Conservation (phyloP, 1,140 invertebrate genomes). For the Lordiphosa stackelbergi region DNA sequence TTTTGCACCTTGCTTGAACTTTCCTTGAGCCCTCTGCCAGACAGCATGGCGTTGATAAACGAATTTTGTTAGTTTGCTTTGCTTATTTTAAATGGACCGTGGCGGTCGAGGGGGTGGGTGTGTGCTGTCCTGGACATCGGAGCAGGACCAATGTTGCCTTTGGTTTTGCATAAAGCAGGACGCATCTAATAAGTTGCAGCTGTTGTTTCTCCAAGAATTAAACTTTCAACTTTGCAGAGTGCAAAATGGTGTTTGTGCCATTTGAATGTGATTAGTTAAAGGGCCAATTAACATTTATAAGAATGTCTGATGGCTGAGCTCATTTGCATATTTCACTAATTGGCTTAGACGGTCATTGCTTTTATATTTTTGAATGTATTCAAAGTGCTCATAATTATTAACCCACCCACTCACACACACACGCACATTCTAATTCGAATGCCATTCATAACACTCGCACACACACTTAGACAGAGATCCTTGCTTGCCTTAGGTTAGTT, state of each 20-base stretch:
- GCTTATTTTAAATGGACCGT: conserved; percentile 66
- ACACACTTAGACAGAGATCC: conserved; percentile 30
- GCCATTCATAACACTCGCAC: conserved; percentile 51
- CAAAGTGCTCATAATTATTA: conserved; percentile 53
- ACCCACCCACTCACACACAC: conserved; percentile 19
- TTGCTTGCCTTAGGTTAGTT: conserved; percentile 64
- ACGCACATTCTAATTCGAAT: conserved; percentile 59
- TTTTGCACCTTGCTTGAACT: conserved; percentile 73
- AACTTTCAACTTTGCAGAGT: conserved; percentile 33
- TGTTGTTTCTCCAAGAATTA: conserved; percentile 40
- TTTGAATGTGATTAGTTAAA: conserved; percentile 68
- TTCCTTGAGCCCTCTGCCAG: conserved; percentile 57
- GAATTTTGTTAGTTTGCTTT: conserved; percentile 74
- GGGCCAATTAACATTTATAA: conserved; percentile 59
- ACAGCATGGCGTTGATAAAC: conserved; percentile 71
- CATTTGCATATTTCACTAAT: conserved; percentile 66
- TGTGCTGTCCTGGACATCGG: conserved; percentile 2
- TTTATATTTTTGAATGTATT: conserved; percentile 25
- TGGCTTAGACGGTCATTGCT: conserved; percentile 63
- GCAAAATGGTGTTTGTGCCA: conserved; percentile 61
- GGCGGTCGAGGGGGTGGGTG: conserved; percentile 14
- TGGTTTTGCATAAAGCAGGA: conserved; percentile 65
- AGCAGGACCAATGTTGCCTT: conserved; percentile 55
- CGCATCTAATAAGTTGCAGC: conserved; percentile 69
- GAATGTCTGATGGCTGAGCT: conserved; percentile 22